Percentiles rank a stretch among this genome's conserved stretches.
Conservation (phyloP, 2,888 invertebrate species). For the Caradrina clavipalpis region DNA sequence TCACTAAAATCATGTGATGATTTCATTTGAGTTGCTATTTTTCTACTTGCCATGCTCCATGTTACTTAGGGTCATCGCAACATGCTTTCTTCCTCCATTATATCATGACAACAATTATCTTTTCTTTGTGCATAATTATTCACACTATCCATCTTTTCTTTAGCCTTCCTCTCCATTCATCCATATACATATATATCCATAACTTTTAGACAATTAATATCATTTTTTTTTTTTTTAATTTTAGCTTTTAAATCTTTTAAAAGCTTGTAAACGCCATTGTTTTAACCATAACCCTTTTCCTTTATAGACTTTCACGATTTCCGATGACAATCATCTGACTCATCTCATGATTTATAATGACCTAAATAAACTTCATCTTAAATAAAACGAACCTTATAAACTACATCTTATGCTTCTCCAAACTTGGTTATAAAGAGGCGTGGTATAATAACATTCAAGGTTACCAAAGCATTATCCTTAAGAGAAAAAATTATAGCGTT, state of each 20-base stretch:
- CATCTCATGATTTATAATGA: constrained; percentile 21
- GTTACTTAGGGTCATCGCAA: too few relatives aligned
- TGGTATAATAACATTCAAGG: constrained; percentile 25
- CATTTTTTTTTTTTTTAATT: too few relatives aligned
- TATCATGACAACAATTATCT: too few relatives aligned
- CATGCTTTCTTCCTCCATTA: too few relatives aligned
- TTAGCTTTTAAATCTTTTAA: neutral
- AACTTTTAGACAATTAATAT: neutral
- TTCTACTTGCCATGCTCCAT: too few relatives aligned
- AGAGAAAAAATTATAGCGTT: neutral
- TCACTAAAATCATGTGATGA: neutral
- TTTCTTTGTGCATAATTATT: too few relatives aligned
- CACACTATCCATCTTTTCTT: too few relatives aligned
- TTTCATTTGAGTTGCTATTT: neutral
- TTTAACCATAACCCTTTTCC: neutral
- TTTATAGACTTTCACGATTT: constrained; percentile 16
- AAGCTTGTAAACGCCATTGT: neutral
- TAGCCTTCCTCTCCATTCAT: too few relatives aligned
- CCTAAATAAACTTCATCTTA: constrained; percentile 24
- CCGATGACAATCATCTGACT: constrained; percentile 11
- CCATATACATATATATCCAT: too few relatives aligned
- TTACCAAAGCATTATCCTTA: constrained; percentile 8
- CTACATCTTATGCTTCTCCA: neutral
- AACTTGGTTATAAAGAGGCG: constrained; percentile 5
- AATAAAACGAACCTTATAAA: neutral